Evolutionary conservation across 2,113 vertebrate genomes (phyloP).

Genomic region (Sinocyclocheilus rhinocerous): DNA sequence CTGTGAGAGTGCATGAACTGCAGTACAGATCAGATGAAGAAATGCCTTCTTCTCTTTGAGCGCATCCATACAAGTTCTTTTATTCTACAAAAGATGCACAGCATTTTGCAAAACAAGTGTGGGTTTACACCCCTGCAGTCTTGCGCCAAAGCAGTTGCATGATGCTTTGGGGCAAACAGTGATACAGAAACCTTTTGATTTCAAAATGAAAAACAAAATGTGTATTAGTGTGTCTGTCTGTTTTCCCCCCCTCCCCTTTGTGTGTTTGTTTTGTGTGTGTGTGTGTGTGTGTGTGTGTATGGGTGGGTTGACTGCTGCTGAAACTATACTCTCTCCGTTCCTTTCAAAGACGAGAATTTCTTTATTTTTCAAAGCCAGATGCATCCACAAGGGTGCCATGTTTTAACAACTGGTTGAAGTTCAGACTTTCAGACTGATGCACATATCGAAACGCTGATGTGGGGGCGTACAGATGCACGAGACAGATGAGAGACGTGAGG

Average conservation of each 20-base stretch:
- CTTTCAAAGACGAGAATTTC: constrained; percentile 61
- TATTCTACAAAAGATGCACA: constrained; percentile 57
- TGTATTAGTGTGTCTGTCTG: constrained; percentile 38
- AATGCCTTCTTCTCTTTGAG: constrained; percentile 45
- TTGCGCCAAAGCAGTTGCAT: constrained; percentile 69
- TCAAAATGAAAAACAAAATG: constrained; percentile 68
- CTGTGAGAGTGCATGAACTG: constrained; percentile 60
- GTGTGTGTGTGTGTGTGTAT: constrained; percentile 2
- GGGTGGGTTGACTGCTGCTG: constrained; percentile 44
- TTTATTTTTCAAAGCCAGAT: constrained; percentile 67
- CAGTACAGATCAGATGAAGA: constrained; percentile 60
- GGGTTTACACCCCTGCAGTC: constrained; percentile 69
- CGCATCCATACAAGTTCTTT: constrained; percentile 56
- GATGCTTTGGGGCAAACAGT: constrained; percentile 73
- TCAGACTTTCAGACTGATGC: constrained; percentile 68
- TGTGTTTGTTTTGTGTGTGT: constrained; percentile 21
- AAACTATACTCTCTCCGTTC: constrained; percentile 61
- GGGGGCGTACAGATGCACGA: constrained; percentile 62
- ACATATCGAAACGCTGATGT: constrained; percentile 61
- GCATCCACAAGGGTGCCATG: constrained; percentile 61
- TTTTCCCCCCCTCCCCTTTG: constrained; percentile 13
- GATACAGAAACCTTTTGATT: constrained; percentile 68
- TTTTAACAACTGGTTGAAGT: constrained; percentile 70
- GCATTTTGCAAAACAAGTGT: constrained; percentile 56
- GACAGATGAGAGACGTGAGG: constrained; percentile 61